Conservation (phyloP, 2,113 vertebrate species). For the Sprattus sprattus region DNA sequence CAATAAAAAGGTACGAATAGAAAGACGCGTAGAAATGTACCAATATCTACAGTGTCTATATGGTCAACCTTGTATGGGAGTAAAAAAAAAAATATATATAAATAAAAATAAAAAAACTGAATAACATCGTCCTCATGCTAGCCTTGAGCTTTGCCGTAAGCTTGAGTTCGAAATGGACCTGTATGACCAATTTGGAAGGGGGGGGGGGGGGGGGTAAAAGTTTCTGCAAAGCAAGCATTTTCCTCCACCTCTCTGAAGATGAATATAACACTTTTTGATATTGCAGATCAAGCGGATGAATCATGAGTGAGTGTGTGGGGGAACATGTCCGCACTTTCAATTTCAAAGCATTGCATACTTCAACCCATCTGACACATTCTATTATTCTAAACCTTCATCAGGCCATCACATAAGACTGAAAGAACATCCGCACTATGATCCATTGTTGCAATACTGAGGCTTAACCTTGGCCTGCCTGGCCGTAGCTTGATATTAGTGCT, state of each 20-base stretch:
- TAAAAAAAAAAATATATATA: not conserved
- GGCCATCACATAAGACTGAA: slow-evolving; percentile 43
- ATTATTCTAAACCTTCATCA: slow-evolving; percentile 54
- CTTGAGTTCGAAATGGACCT: slow-evolving; percentile 39
- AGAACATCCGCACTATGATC: slow-evolving; percentile 49
- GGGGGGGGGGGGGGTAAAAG: not conserved
- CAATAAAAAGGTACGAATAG: not conserved
- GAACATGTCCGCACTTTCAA: slow-evolving; percentile 48
- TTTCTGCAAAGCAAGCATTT: slow-evolving; percentile 42
- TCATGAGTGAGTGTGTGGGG: slow-evolving; percentile 29
- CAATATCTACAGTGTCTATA: not conserved
- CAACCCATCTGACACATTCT: slow-evolving; percentile 51
- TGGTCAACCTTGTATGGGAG: not conserved
- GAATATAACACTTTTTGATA: slow-evolving; percentile 42
- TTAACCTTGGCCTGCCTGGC: slow-evolving; percentile 50
- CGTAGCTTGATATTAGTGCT: slow-evolving; percentile 49
- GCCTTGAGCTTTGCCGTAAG: slow-evolving; percentile 25
- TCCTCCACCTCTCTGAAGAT: slow-evolving; percentile 25
- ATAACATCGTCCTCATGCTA: not conserved
- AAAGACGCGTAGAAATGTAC: not conserved
- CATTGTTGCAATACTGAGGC: slow-evolving; percentile 49
- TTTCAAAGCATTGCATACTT: slow-evolving; percentile 56
- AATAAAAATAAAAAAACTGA: not conserved
- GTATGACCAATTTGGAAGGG: slow-evolving; percentile 31
- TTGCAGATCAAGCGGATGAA: slow-evolving; percentile 42